phyloP scores from a whole-genome alignment of 1,140 invertebrate genomes.

The Ceratoteleas bidentatus region DNA sequence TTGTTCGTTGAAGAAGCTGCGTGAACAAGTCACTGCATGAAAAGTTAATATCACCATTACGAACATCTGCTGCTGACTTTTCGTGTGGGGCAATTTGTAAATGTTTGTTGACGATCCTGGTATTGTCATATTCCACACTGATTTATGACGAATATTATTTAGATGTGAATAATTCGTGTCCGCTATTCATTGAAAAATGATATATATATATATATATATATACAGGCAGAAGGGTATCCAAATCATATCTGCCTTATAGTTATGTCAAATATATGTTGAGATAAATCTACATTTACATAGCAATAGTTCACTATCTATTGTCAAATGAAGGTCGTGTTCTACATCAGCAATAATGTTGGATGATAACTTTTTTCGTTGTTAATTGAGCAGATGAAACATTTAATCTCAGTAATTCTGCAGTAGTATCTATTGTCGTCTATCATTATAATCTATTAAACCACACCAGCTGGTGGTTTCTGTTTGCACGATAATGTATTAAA shows the following conservation, averaged over 20 bases:
- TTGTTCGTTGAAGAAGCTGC: too few species aligned
- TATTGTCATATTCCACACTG: background rate
- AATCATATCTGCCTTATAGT: background rate
- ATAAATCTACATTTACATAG: background rate
- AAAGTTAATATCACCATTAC: background rate
- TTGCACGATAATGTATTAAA: background rate
- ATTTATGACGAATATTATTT: background rate
- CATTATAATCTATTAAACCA: background rate
- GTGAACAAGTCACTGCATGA: background rate
- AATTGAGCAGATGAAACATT: background rate
- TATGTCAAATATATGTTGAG: background rate
- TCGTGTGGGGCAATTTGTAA: background rate
- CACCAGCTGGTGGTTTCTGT: background rate
- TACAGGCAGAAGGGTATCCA: background rate
- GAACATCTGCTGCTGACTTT: background rate
- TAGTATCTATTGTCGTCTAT: background rate
- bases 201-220: too few species aligned
- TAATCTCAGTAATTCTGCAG: background rate
- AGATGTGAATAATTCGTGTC: background rate
- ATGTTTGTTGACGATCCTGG: background rate
- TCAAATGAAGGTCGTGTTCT: slow-evolving; percentile 1
- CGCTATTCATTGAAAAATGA: background rate
- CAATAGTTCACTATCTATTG: background rate
- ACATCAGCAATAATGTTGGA: background rate
- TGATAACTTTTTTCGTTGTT: background rate